Percentiles rank a stretch among this genome's conserved stretches.
Conservation (phyloP, 2,113 vertebrate genomes). For the Synchiropus splendidus region DNA sequence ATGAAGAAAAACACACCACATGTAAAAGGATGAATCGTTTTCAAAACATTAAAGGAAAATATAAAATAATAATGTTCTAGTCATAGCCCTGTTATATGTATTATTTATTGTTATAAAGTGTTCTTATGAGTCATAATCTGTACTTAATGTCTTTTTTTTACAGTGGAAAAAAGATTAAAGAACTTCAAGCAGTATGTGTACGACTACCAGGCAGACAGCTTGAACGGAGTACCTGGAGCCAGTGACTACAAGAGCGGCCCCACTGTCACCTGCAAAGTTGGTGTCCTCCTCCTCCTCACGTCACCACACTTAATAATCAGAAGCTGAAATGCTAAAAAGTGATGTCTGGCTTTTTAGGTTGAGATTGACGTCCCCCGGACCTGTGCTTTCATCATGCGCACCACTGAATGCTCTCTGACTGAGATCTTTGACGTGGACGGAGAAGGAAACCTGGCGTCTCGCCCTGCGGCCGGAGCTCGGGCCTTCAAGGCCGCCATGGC, state of each 20-base stretch:
- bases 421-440: conserved; percentile 61
- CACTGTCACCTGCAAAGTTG: conserved; percentile 77
- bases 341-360: conserved; percentile 59
- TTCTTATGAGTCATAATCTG: no score
- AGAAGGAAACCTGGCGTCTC: conserved; percentile 57
- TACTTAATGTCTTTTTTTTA: no score
- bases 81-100: no score
- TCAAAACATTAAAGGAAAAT: no score
- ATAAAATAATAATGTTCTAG: no score
- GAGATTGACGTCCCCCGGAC: conserved; percentile 83
- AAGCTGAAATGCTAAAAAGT: neutral
- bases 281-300: conserved; percentile 3
- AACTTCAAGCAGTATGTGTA: conserved; percentile 76
- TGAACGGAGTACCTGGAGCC: conserved; percentile 70
- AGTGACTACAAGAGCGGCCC: conserved; percentile 67
- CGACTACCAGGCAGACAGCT: conserved; percentile 74
- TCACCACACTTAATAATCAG: neutral
- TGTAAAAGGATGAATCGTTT: no score
- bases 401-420: conserved; percentile 74
- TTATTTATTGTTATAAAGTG: no score
- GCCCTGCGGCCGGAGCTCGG: conserved; percentile 64
- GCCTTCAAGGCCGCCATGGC: conserved; percentile 79
- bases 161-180: conserved; percentile 76
- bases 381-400: conserved; percentile 75
- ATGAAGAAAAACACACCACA: no score